A percentile compares a stretch with the other conserved stretches of the same genome.
Conservation (phyloP, 2,797 vertebrate species). For the Myoxocephalus aenaeus region DNA sequence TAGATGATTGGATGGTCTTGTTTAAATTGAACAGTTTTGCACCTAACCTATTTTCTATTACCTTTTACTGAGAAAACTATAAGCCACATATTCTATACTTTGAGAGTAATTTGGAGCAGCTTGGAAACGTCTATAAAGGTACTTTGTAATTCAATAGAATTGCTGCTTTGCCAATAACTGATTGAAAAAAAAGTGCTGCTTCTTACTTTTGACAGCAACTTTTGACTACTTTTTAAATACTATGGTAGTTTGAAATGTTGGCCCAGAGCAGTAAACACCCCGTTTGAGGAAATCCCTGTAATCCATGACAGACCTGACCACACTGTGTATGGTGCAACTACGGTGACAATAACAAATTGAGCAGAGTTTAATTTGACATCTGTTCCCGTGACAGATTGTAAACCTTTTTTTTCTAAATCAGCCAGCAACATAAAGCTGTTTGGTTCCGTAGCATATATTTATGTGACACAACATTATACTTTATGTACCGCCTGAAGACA, state of each 20-base stretch:
- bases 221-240: conserved; percentile 23
- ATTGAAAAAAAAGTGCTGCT: conserved; percentile 20
- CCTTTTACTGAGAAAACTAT: not conserved
- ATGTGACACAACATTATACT: conserved; percentile 29
- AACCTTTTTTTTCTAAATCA: conserved; percentile 41
- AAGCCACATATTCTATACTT: not conserved
- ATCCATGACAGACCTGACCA: conserved; percentile 47
- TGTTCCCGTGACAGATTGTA: conserved; percentile 39
- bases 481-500: conserved; percentile 48
- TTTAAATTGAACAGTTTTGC: conserved; percentile 2
- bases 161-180: conserved; percentile 30
- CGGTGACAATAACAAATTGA: conserved; percentile 44
- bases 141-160: conserved; percentile 40
- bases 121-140: conserved; percentile 17
- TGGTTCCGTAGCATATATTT: conserved; percentile 44
- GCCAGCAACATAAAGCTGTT: conserved; percentile 41
- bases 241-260: conserved; percentile 28
- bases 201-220: conserved; percentile 29
- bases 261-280: conserved; percentile 36
- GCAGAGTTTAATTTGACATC: conserved; percentile 54
- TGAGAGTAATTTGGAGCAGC: conserved; percentile 26
- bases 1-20: conserved; percentile 9
- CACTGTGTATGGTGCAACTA: conserved; percentile 25
- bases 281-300: conserved; percentile 43
- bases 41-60: not conserved